phyloP scores from a whole-genome alignment of 2,113 vertebrate species.

The Silurus meridionalis region DNA sequence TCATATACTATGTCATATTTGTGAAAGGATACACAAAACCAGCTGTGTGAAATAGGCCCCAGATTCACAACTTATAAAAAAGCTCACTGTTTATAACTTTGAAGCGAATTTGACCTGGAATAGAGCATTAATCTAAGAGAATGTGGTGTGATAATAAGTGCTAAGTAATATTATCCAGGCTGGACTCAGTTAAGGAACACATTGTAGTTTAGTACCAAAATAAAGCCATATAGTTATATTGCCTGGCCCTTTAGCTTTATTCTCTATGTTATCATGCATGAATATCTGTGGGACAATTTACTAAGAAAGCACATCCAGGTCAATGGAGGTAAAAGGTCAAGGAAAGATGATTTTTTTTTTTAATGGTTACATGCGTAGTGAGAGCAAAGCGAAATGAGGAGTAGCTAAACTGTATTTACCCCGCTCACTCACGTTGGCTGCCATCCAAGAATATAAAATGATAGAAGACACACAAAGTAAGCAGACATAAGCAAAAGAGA shows the following conservation, averaged over 20 bases:
- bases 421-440: constrained; percentile 91
- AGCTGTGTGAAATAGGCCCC: constrained; percentile 69
- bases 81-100: constrained; percentile 61
- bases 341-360: constrained; percentile 42
- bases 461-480: constrained; percentile 71
- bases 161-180: constrained; percentile 65
- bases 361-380: constrained; percentile 67
- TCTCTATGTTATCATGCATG: constrained; percentile 67
- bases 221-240: constrained; percentile 39
- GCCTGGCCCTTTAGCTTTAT: constrained; percentile 49
- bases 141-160: constrained; percentile 57
- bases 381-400: constrained; percentile 71
- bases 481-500: constrained; percentile 82
- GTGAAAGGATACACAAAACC: constrained; percentile 68
- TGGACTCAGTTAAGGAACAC: constrained; percentile 60
- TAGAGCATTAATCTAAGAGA: constrained; percentile 45
- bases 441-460: constrained; percentile 75
- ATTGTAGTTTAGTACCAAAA: constrained; percentile 56
- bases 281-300: constrained; percentile 58
- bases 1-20: constrained; percentile 33
- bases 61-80: constrained; percentile 63
- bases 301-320: constrained; percentile 47
- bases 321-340: constrained; percentile 26
- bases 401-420: constrained; percentile 83
- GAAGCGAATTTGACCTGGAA: constrained; percentile 57